Base-by-base conservation (phyloP, 2,113 vertebrate genomes). In the Labeo catla region DNA sequence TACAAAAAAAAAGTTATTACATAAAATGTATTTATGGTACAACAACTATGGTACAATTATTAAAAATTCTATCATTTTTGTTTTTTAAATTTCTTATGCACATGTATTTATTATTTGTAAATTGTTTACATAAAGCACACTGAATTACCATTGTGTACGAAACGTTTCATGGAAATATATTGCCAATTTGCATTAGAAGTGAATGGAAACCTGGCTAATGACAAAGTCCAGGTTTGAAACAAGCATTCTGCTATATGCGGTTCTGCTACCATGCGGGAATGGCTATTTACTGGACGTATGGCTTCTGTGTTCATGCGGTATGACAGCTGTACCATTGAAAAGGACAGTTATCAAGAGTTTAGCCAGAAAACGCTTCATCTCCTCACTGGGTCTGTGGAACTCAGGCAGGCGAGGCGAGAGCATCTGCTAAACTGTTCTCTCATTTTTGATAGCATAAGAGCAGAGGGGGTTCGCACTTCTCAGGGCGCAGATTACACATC, bases 401-500 rank as follows among this genome's bases (percentile, higher is more conserved):
- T 80, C 91, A 93, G 90, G 90, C 92, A 91, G 90, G 87, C 89
- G 87, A 92, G 89, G 78, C 87, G 8, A 16, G 61, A 94, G 92
- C 93, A 94, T 94, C 93, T 94, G 91, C 91, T 86, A 90, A 93
- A 92, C 91, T 91, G 89, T 87, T 86, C 84, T 91, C 93, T 91
- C 88, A 84, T 92, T 86, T 91, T 89, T 83, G 87, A 89, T 91
- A 87, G 88, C 16, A 63, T 59, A 79, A 61, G 43, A 47, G 23
- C 15, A 23, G 8, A 61, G 43, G 68, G 68, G 43, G n/a, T 87
- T 76, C 4, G 76, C 68, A 89, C 87, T 70, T 82, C 59, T 81
- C 78, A n/a, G 54, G 43, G 23, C 12, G 43, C n/a, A 65, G 13
- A 66, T 66, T 49, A 28, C 78, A 63, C 23, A 23, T 81, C 21